Evolutionary conservation across 2,888 invertebrate genomes (phyloP), one percentile per base, ranked within the genome.

Genomic region (Oscheius sp.): DNA sequence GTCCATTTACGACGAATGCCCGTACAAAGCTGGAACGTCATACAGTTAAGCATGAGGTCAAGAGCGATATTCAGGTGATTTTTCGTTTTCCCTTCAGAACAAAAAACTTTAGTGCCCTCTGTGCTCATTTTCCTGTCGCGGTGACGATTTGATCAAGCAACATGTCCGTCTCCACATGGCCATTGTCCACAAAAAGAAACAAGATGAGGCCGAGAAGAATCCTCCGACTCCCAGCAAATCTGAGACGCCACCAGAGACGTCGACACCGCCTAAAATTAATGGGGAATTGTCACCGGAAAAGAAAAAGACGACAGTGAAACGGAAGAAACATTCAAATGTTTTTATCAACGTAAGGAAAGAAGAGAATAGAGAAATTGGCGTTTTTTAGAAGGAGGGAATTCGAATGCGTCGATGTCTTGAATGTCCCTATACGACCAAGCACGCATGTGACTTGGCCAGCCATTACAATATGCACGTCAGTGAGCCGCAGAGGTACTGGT

Each of bases 361-460:
- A 35, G 29, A 59, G 35, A 16, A 35, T 59, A 59, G 16, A 0
- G 1, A 21, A n/a, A 13, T 13, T 46, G 25, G 1, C 1, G 45
- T 1, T 45, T 16, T 66, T 56, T 45, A 74, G 74, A 52, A 59
- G 35, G 72, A 72, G 41, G 72, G 72, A 2, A 56, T 53, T 21
- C 76, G 74, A 23, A 72, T 66, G 46, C 70, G 75, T 45, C 73
- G 73, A 18, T 81, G 81, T 59, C 55, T 73, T 0, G 79, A 79
- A 35, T 81, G 81, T 45, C 81, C 81, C 13, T 81, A 81, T 53
- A 72, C 68, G 12, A 77, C 81, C 13, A 77, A 78, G 58, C 77
- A 77, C 58, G 77, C 76, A 1, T 79, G 81, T 43, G 81, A 81
- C 53, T 73, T 81, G 64, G 29, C 75, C 23, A 64, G 73, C n/a